A percentile compares a stretch with the other conserved stretches of the same genome.
Evolutionary conservation across 2,113 vertebrate genomes (phyloP).

Genomic region (Phoenicopterus ruber): DNA sequence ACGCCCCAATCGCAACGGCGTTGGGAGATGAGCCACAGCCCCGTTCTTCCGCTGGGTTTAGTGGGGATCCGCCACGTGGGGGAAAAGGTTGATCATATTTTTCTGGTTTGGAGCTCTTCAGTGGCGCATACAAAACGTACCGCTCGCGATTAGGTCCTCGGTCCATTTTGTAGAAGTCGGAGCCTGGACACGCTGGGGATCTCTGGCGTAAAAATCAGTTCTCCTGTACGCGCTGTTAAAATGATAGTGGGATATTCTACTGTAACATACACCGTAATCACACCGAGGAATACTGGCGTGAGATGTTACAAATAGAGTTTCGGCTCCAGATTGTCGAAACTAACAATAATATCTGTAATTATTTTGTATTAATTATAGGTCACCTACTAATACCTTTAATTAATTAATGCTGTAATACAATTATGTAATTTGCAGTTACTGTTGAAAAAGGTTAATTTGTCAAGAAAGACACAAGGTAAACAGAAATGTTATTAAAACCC

Average conservation of each 20-base stretch:
- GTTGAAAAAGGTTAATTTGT: conserved; percentile 55
- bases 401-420: conserved; percentile 57
- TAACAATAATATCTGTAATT: conserved; percentile 63
- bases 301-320: background rate
- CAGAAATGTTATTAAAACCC: conserved; percentile 55
- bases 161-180: background rate
- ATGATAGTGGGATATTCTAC: background rate
- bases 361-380: conserved; percentile 61
- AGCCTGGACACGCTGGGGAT: background rate
- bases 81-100: background rate
- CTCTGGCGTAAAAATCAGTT: background rate
- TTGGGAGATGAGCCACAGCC: background rate
- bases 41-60: background rate
- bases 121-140: background rate
- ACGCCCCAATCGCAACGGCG: rapidly evolving
- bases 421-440: conserved; percentile 59
- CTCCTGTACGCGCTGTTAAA: background rate
- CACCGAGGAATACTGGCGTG: background rate
- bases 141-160: background rate
- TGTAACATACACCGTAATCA: background rate
- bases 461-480: conserved; percentile 57
- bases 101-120: background rate
- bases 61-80: background rate
- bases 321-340: conserved; percentile 31
- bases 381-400: conserved; percentile 68